Base-by-base conservation (phyloP, 2,113 vertebrate species). In the Myiopsitta monachus region DNA sequence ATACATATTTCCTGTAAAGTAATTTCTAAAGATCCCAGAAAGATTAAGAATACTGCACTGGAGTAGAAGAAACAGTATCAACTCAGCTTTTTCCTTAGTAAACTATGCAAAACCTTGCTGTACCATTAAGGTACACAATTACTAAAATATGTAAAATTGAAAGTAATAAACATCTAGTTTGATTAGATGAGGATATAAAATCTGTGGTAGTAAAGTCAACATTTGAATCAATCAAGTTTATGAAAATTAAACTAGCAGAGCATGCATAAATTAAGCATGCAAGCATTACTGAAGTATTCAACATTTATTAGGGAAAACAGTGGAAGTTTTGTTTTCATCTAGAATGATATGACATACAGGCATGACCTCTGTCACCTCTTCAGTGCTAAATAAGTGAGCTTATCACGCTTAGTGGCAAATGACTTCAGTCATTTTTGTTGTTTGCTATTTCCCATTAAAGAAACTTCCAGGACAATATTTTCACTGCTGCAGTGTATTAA, bases 191-290 rank as follows among this genome's bases (percentile, higher is more conserved):
- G 85, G 91, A 83, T 83, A 94, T 97, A 97, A 98, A 97, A 97
- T 63, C 84, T 94, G 69, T 92, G 82, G 92, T 91, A 96, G 54
- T 96, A 93, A 98, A 97, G 88, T 90, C 91, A 88, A 95, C 15
- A 41, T 88, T 87, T 82, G 74, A 97, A 93, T 97, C 95, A 92
- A 95, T 96, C 95, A 96, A 83, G 67, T 97, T 97, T 95, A 97
- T 97, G 96, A 97, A 97, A 98, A 97, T 95, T 76, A 91, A 97
- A 94, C 91, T 82, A 91, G 78, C 91, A 96, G 94, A 92, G 87
- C 66, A 74, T 93, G 94, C 81, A 68, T 63, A 69, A 88, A 77
- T 90, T 91, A 95, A 87, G 88, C n/a, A 67, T 18, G 86, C 36
- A 93, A 72, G 61, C 4, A 47, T 88, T 94, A 75, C 93, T 88